Percentiles rank a stretch among this genome's conserved stretches.
These are phyloP conservation scores for Callinectes sapidus DNA, from an alignment of 2,888 invertebrate species.

Conservation along the genomic window DNA sequence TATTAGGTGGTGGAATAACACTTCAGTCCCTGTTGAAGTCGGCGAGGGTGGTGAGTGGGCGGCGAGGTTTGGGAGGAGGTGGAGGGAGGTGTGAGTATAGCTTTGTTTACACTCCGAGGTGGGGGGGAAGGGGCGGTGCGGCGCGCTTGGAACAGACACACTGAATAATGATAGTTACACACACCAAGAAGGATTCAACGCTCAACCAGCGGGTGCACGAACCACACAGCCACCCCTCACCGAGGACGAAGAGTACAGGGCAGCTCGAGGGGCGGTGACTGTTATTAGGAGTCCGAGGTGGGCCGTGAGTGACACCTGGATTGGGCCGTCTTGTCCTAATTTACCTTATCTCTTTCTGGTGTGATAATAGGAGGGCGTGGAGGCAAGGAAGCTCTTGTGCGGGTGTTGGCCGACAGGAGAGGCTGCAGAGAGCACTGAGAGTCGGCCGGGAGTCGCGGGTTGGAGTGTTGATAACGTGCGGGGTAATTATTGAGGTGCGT, in stretches of 20 bases:
- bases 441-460: background rate
- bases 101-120: conserved; percentile 64
- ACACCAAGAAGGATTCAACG: background rate
- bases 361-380: background rate
- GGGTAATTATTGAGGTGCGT: background rate
- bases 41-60: conserved; percentile 3
- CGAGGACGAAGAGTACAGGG: background rate
- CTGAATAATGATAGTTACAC: conserved; percentile 38
- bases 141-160: conserved; percentile 50
- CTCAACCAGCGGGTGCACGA: conserved; percentile 34
- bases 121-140: conserved; percentile 55
- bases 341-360: background rate
- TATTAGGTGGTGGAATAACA: background rate
- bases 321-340: conserved; percentile 39
- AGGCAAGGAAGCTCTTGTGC: background rate
- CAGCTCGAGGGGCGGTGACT: background rate
- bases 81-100: conserved; percentile 20
- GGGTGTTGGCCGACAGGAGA: background rate
- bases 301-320: conserved; percentile 19
- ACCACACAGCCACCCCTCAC: conserved; percentile 30
- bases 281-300: conserved; percentile 4
- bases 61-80: background rate
- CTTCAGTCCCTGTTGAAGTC: conserved; percentile 20
- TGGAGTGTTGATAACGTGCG: background rate
- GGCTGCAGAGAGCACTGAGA: background rate